Evolutionary conservation across 2,888 invertebrate species (phyloP), one percentile per base, ranked within the genome.

Genomic region (Perizoma flavofasciatum): DNA sequence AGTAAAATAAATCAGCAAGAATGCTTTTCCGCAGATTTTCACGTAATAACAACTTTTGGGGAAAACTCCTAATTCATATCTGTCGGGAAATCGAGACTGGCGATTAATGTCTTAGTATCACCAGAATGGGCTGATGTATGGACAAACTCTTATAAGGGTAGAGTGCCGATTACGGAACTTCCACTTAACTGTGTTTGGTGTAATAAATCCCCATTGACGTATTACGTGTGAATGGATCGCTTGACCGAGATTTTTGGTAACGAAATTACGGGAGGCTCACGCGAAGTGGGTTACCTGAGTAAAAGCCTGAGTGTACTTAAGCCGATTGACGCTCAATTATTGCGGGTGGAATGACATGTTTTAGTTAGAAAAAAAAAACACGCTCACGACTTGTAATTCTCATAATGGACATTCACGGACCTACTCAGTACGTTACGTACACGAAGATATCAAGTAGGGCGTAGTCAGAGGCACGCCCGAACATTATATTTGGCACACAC

Each of bases 1-100:
- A 83, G 73, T 79, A 72, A 54, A 70, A 83, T 85, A 83, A 85
- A 83, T 86, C 83, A 81, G 53, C 53, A 61, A 71, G 74, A 71
- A 72, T 68, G 72, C 75, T 80, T 75, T 72, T 68, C 69, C 72
- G 72, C 77, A 79, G 79, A 79, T 82, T 82, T 79, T 75, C 77
- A 78, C 78, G 78, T 80, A 81, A 81, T 86, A 83, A 82, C 80
- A 78, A 74, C 51, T 46, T 62, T 62, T 39, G 22, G 55, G 55
- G 55, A 58, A 55, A 64, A 59, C 57, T 61, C 54, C 51, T 64
- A 65, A 63, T 61, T 61, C 59, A 67, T 63, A 62, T 59, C 61
- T 62, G 59, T 57, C 50, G 49, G 48, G 61, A 37, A 58, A 61
- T 63, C 54, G 61, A 55, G 67, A 59, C 52, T 39, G 44, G 40